Percentiles rank a stretch among this genome's conserved stretches.
phyloP scores from a whole-genome alignment of 2,888 invertebrate genomes.

The Chironomus tentans region DNA sequence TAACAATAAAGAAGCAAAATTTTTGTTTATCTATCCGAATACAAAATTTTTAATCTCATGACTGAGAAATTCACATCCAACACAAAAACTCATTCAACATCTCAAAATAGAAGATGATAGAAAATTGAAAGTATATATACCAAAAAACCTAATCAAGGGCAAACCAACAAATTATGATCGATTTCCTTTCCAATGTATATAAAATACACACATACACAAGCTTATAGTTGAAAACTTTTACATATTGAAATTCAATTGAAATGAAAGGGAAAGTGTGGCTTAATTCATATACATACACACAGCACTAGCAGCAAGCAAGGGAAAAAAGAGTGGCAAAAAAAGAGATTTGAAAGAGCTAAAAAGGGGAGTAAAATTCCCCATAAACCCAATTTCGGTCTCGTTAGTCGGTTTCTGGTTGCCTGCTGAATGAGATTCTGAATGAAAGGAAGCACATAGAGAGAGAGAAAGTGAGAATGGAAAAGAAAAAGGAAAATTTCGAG shows the following conservation, averaged over 20 bases:
- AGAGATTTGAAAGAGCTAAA: neutral
- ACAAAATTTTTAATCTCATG: neutral
- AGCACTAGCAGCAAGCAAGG: neutral
- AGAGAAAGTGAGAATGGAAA: neutral
- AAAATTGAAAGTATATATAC: too few species aligned
- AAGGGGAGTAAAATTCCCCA: neutral
- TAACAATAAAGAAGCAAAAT: neutral
- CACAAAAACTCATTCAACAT: neutral
- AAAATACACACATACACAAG: too few species aligned
- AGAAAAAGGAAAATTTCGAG: neutral
- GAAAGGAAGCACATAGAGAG: neutral
- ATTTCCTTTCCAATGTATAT: neutral
- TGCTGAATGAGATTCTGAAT: neutral
- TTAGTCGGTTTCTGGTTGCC: constrained; percentile 6
- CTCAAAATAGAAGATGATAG: too few species aligned
- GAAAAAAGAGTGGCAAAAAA: neutral
- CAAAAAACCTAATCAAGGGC: neutral
- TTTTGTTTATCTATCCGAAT: neutral
- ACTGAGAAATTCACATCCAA: neutral
- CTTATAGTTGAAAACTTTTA: too few species aligned
- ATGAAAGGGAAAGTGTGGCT: neutral
- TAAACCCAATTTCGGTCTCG: constrained; percentile 6
- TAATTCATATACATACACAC: neutral
- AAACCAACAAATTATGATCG: constrained; percentile 26
- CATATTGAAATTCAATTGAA: neutral